Evolutionary conservation across 2,888 invertebrate species (phyloP).

Genomic region (Noctua janthe): DNA sequence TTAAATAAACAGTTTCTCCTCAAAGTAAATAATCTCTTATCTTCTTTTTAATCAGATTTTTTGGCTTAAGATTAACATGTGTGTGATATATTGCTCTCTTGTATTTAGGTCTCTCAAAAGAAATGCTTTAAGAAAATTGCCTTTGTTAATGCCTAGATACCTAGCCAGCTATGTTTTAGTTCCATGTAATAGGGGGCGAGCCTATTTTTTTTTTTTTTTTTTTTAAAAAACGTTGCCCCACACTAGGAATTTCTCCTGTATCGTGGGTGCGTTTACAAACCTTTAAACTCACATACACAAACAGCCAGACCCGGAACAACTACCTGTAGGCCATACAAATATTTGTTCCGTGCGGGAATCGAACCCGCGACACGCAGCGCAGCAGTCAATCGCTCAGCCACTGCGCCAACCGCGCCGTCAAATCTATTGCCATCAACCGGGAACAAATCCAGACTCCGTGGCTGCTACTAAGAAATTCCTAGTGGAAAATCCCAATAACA

Average conservation of each 20-base stretch:
- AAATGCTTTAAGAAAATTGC: background rate
- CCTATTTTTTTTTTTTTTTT: too few relatives aligned
- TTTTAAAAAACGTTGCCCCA: too few relatives aligned
- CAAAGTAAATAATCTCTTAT: slow-evolving; percentile 3
- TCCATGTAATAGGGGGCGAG: background rate
- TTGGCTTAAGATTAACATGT: slow-evolving; percentile 5
- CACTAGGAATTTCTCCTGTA: too few relatives aligned
- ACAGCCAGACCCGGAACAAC: too few relatives aligned
- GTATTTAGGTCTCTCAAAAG: background rate
- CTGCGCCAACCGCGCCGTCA: too few relatives aligned
- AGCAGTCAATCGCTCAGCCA: too few relatives aligned
- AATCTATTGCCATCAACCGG: background rate
- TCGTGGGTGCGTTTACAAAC: too few relatives aligned
- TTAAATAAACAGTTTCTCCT: slow-evolving; percentile 1
- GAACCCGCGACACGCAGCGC: too few relatives aligned
- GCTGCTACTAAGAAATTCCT: too few relatives aligned
- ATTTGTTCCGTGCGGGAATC: too few relatives aligned
- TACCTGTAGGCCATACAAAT: too few relatives aligned
- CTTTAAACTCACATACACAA: too few relatives aligned
- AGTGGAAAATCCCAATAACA: background rate
- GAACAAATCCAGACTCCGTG: background rate
- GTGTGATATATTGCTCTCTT: background rate
- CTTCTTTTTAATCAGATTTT: background rate
- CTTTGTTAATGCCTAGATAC: background rate
- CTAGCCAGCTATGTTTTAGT: background rate